Evolutionary conservation across 2,797 vertebrate genomes (phyloP), one percentile per base, ranked within the genome.

Genomic region (Choloepus didactylus): DNA sequence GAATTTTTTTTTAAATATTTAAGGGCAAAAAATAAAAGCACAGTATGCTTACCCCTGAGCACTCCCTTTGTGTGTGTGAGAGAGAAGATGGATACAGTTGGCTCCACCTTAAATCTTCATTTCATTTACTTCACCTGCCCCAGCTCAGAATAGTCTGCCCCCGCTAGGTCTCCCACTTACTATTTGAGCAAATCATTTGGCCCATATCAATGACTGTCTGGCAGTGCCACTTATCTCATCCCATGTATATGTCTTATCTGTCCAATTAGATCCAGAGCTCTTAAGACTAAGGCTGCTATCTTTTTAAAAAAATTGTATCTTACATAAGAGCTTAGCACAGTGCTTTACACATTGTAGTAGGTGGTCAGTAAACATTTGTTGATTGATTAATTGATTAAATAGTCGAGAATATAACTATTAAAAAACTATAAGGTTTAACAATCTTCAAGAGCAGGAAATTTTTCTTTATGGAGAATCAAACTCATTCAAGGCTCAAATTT

Each of bases 181-280:
- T 75, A 5, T 92, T 77, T 72, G 93, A 84, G 91, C 23, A 41
- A 60, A 80, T 62, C 87, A 80, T 88, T 96, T 95, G 92, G n/a
- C 44, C 25, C n/a, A 0, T 51, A 72, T 91, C 80, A 73, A 0
- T 54, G 67, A 75, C 54, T 92, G 82, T 11, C 70, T 79, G 54
- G 18, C 75, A 89, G 76, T 70, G 51, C 51, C 84, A 49, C 88
- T 87, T 82, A 82, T 70, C 84, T 94, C 0, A 0, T 85, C 56
- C 41, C 35, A 7, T 2, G 73, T 38, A 12, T 49, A 19, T 75
- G 35, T 35, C 85, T 92, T 95, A 95, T 95, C 93, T 94, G 31
- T 76, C 82, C 95, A 96, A 23, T 95, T 95, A 76, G 51, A 96
- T 77, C 64, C 79, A 64, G 75, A 75, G 80, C 25, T 95, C 66